These are phyloP conservation scores for Drosophila emarginata DNA, from an alignment of 2,888 invertebrate genomes.

Conservation along the genomic window DNA sequence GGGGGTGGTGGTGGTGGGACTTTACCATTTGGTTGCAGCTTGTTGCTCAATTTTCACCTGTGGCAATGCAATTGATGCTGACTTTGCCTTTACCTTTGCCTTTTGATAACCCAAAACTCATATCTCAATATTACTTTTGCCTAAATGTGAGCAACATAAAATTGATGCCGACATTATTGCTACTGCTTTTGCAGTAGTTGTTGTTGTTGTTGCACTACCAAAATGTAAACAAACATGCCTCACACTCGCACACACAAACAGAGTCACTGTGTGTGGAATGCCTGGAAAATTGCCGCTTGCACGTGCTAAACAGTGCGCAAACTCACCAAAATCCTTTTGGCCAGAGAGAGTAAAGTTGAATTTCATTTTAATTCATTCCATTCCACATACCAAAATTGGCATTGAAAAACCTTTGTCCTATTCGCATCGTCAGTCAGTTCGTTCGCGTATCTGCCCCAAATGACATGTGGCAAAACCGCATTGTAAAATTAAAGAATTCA, in stretches of 20 bases:
- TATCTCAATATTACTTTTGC: constrained; percentile 42
- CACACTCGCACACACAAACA: constrained; percentile 47
- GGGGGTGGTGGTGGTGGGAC: neutral
- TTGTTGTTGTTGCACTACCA: constrained; percentile 20
- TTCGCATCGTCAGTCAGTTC: constrained; percentile 46
- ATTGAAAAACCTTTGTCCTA: constrained; percentile 38
- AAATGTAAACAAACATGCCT: constrained; percentile 67
- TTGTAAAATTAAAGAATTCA: neutral
- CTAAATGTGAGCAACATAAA: constrained; percentile 61
- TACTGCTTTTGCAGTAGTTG: neutral
- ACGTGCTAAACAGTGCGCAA: constrained; percentile 68
- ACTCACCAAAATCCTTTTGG: constrained; percentile 54
- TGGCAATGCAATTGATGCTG: constrained; percentile 31
- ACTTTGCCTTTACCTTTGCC: constrained; percentile 2
- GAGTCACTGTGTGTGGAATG: neutral
- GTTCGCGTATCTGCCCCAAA: constrained; percentile 48
- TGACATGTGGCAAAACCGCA: constrained; percentile 24
- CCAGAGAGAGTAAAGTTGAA: constrained; percentile 42
- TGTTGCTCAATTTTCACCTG: constrained; percentile 10
- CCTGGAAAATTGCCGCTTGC: constrained; percentile 58
- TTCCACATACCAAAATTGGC: constrained; percentile 51
- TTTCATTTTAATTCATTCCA: constrained; percentile 39
- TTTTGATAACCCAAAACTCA: constrained; percentile 33
- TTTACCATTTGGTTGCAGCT: constrained; percentile 3
- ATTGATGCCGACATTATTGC: constrained; percentile 35